These are phyloP conservation scores for Epizoanthus illoricatus DNA, from an alignment of 92 coral and sea anemone species.

Conservation along the genomic window DNA sequence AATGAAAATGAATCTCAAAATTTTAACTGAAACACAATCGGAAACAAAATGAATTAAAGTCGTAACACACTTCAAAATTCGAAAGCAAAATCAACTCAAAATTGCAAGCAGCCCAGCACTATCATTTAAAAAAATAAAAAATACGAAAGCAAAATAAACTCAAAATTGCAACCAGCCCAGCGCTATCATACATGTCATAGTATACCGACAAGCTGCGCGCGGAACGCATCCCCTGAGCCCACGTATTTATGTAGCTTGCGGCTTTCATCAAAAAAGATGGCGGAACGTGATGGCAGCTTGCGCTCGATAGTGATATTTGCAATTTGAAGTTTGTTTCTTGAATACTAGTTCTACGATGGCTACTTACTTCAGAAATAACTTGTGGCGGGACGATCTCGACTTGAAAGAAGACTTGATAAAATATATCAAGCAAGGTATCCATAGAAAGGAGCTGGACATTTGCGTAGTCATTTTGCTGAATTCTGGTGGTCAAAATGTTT, in stretches of 20 bases:
- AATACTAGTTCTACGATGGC: slow-evolving; percentile 17
- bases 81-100: no score
- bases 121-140: background rate
- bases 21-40: no score
- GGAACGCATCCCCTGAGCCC: slow-evolving; percentile 20
- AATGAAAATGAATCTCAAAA: no score
- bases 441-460: no score
- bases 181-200: slow-evolving; percentile 43
- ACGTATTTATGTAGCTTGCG: background rate
- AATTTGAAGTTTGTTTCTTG: no score
- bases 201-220: slow-evolving; percentile 46
- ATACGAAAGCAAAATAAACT: background rate
- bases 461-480: no score
- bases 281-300: background rate
- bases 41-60: no score
- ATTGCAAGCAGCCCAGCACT: no score
- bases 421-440: no score
- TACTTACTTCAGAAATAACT: slow-evolving; percentile 24
- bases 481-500: no score
- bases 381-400: slow-evolving; percentile 30
- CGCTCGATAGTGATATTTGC: no score
- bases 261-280: slow-evolving; percentile 16
- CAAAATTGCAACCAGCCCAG: slow-evolving; percentile 19
- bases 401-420: slow-evolving; percentile 38
- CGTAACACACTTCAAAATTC: no score